These are phyloP conservation scores for Drosophila hamatofila DNA, from an alignment of 2,888 invertebrate species.

Conservation along the genomic window DNA sequence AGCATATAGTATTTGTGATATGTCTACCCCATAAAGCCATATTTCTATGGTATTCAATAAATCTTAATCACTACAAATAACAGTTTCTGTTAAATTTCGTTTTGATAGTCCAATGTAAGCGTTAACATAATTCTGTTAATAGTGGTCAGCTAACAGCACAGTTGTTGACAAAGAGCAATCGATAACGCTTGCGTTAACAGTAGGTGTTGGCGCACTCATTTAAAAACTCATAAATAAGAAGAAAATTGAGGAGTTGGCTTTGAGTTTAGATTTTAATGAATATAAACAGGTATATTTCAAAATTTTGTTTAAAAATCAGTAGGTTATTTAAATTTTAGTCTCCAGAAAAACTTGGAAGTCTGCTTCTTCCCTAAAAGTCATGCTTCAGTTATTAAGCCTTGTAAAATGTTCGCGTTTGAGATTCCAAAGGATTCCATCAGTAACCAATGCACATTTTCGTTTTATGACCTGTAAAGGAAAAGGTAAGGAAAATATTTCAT, in stretches of 20 bases:
- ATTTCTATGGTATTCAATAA: neutral
- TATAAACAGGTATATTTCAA: neutral
- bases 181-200: slow-evolving; percentile 17
- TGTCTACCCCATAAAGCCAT: neutral
- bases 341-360: neutral
- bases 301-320: neutral
- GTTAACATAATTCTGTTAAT: slow-evolving; percentile 18
- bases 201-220: slow-evolving; percentile 1
- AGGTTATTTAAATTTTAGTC: neutral
- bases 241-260: neutral
- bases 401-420: slow-evolving; percentile 2
- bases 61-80: neutral
- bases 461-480: slow-evolving; percentile 13
- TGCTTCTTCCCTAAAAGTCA: slow-evolving; percentile 1
- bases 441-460: slow-evolving; percentile 12
- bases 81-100: slow-evolving; percentile 2
- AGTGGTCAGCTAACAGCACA: neutral
- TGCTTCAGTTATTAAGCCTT: slow-evolving; percentile 37
- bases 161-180: slow-evolving; percentile 1
- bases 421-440: slow-evolving; percentile 1
- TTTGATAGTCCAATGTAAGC: neutral
- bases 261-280: neutral
- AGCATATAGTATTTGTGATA: neutral
- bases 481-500: slow-evolving; percentile 2
- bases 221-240: neutral